These are phyloP conservation scores for Hirtodrosophila duncani DNA, from an alignment of 2,888 invertebrate species.

Conservation along the genomic window DNA sequence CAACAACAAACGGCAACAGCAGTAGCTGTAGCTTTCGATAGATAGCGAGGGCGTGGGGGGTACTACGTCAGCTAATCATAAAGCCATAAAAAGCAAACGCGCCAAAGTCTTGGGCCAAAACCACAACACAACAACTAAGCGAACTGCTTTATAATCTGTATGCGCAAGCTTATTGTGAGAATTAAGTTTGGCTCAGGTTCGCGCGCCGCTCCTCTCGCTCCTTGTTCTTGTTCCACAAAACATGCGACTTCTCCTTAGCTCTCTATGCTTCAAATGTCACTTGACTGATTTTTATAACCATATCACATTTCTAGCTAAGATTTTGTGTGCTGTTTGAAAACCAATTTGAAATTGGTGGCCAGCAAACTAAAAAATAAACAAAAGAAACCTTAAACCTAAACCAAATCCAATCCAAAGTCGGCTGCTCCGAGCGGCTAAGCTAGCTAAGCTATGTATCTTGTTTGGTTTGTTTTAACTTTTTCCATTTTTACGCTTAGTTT, in stretches of 20 bases:
- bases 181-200: too few species aligned
- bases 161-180: too few species aligned
- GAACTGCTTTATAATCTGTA: constrained; percentile 29
- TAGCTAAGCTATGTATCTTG: constrained; percentile 24
- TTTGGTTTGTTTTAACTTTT: constrained; percentile 60
- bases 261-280: constrained; percentile 44
- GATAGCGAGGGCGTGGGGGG: not conserved
- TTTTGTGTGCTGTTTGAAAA: constrained; percentile 41
- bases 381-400: constrained; percentile 19
- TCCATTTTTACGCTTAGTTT: constrained; percentile 10
- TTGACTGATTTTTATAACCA: constrained; percentile 27
- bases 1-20: constrained; percentile 16
- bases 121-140: constrained; percentile 21
- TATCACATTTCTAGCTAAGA: constrained; percentile 32
- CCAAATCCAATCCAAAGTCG: constrained; percentile 16
- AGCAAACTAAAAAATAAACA: constrained; percentile 58
- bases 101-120: constrained; percentile 19
- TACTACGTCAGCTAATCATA: constrained; percentile 31
- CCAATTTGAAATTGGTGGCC: constrained; percentile 69
- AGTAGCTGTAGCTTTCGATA: constrained; percentile 5
- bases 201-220: too few species aligned
- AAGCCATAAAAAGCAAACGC: constrained; percentile 30
- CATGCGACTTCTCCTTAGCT: too few species aligned
- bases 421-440: too few species aligned
- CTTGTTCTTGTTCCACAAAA: not conserved